A percentile compares a stretch with the other conserved stretches of the same genome.
Conservation (phyloP, 1,140 invertebrate species). For the Batillaria attramentaria region DNA sequence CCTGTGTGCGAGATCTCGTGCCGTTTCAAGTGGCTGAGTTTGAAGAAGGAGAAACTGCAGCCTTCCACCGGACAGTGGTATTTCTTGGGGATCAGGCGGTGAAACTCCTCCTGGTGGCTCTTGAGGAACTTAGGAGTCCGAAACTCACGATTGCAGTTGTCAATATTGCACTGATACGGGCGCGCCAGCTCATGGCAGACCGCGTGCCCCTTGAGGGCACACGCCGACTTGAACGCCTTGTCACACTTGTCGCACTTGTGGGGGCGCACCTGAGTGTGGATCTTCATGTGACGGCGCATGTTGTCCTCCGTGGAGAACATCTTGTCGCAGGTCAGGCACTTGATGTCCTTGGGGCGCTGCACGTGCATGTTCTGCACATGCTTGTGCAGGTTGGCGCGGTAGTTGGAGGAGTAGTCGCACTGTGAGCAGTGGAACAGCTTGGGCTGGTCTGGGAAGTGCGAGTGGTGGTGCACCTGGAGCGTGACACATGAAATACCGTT, state of each 20-base stretch:
- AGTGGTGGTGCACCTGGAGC: conserved; percentile 54
- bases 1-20: conserved; percentile 67
- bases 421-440: conserved; percentile 58
- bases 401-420: conserved; percentile 61
- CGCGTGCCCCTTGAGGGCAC: conserved; percentile 52
- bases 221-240: conserved; percentile 70
- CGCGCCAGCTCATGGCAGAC: conserved; percentile 51
- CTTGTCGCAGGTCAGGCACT: conserved; percentile 61
- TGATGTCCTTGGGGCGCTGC: conserved; percentile 46
- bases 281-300: conserved; percentile 70
- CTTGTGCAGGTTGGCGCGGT: conserved; percentile 64
- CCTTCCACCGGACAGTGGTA: conserved; percentile 59
- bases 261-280: conserved; percentile 62
- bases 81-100: conserved; percentile 60
- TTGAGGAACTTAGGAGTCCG: conserved; percentile 59
- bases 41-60: conserved; percentile 64
- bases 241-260: conserved; percentile 70
- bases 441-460: conserved; percentile 53
- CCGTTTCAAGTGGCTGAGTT: conserved; percentile 62
- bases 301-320: conserved; percentile 64
- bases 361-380: conserved; percentile 63
- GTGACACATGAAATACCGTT: conserved; percentile 3
- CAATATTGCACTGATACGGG: conserved; percentile 58
- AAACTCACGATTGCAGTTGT: conserved; percentile 61
- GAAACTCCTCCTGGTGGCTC: conserved; percentile 60